phyloP scores from a whole-genome alignment of 2,797 vertebrate genomes.

The Tarsius wallacei region DNA sequence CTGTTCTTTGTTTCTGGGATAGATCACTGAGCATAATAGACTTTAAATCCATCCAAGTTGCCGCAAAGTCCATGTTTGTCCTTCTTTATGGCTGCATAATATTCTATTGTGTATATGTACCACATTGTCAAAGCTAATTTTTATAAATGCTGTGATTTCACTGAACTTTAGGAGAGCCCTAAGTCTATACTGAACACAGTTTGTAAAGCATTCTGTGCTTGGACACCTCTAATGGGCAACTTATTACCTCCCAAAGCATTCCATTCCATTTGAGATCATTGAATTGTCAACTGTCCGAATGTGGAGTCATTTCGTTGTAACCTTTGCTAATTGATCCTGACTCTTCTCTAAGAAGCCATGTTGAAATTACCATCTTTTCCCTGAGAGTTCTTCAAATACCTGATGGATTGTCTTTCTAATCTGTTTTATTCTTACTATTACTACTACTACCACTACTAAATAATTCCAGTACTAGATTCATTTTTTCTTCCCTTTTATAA shows the following conservation, averaged over 20 bases:
- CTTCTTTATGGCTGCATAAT: no score
- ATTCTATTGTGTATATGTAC: no score
- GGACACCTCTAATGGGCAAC: not conserved
- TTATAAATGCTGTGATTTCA: not conserved
- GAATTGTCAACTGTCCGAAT: not conserved
- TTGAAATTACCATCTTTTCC: not conserved
- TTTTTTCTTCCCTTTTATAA: not conserved
- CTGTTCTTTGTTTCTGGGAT: no score
- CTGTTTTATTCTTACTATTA: not conserved
- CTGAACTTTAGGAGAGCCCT: not conserved
- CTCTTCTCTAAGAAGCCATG: not conserved
- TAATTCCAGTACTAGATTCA: not conserved
- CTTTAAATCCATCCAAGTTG: no score
- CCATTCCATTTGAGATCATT: not conserved
- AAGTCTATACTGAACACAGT: not conserved
- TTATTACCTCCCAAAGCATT: not conserved
- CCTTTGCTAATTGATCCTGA: not conserved
- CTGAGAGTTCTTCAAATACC: slow-evolving; percentile 16
- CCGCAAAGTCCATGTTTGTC: no score
- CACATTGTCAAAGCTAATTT: not conserved
- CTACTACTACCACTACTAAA: not conserved
- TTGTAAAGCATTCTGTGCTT: not conserved
- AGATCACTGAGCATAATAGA: no score
- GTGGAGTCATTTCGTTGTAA: not conserved
- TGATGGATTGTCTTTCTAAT: not conserved